phyloP scores from a whole-genome alignment of 2,797 vertebrate genomes.

The Syngnathus acus region DNA sequence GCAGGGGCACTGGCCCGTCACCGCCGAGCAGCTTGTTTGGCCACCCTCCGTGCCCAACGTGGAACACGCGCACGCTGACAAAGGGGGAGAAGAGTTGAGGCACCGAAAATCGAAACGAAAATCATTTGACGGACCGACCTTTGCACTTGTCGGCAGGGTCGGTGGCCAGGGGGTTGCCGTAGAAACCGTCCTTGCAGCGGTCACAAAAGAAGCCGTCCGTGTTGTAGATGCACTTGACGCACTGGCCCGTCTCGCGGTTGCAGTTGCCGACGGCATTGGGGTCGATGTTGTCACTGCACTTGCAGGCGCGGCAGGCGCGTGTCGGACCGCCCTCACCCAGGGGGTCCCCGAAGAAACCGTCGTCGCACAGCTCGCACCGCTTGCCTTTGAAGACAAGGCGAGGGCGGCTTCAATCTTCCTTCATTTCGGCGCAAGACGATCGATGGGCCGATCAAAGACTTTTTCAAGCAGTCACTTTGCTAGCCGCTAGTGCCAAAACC shows the following conservation, averaged over 20 bases:
- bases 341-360: conserved; percentile 90
- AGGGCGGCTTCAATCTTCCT: too few species aligned
- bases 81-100: neutral
- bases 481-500: too few species aligned
- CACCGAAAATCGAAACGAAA: too few species aligned
- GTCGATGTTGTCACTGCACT: conserved; percentile 91
- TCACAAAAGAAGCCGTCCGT: conserved; percentile 89
- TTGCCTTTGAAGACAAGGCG: conserved; percentile 70
- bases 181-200: conserved; percentile 86
- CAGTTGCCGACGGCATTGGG: conserved; percentile 94
- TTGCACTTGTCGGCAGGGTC: conserved; percentile 80
- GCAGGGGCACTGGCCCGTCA: conserved; percentile 88
- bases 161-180: conserved; percentile 76
- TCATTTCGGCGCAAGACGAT: too few species aligned
- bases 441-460: too few species aligned
- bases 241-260: conserved; percentile 80
- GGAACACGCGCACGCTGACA: conserved; percentile 82
- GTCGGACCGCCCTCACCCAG: conserved; percentile 69
- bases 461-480: too few species aligned
- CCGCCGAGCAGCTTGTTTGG: conserved; percentile 76
- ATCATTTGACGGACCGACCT: conserved; percentile 51
- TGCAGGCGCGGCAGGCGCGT: conserved; percentile 80
- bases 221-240: conserved; percentile 92
- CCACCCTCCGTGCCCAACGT: conserved; percentile 71
- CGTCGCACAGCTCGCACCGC: conserved; percentile 90